Evolutionary conservation across 1,140 invertebrate species (phyloP).

Genomic region (Proales similis): DNA sequence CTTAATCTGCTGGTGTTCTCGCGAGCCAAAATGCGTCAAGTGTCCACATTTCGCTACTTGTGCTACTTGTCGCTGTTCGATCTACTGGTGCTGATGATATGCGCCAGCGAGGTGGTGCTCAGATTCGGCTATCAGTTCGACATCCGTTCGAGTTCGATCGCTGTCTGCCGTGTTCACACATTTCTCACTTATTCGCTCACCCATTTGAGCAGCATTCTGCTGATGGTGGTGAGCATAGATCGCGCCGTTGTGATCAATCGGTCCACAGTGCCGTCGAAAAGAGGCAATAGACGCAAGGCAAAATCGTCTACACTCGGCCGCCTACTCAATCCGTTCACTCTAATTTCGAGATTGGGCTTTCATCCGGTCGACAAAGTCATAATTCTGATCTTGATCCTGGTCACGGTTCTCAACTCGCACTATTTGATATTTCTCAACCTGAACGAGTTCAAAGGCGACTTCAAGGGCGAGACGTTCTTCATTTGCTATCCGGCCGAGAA

Average conservation of each 20-base stretch:
- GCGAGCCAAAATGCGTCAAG: constrained; percentile 18
- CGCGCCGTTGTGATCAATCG: constrained; percentile 18
- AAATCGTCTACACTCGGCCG: not conserved
- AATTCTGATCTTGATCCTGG: no score
- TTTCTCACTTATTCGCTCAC: constrained; percentile 37
- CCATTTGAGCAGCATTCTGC: constrained; percentile 13
- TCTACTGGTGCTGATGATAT: constrained; percentile 9
- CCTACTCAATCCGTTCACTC: no score
- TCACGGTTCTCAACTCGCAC: no score
- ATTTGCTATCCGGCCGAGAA: constrained; percentile 21
- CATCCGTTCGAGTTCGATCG: not conserved
- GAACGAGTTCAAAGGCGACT: not conserved
- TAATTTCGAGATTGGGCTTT: no score
- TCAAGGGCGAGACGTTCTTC: not conserved
- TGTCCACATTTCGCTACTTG: constrained; percentile 38
- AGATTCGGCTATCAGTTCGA: constrained; percentile 15
- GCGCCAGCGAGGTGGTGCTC: constrained; percentile 1
- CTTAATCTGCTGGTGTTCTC: constrained; percentile 26
- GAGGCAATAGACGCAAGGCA: constrained; percentile 1
- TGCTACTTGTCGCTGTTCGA: constrained; percentile 26
- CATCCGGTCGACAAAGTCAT: no score
- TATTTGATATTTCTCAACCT: constrained; percentile 30
- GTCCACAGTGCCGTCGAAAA: no score
- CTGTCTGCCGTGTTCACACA: constrained; percentile 31
- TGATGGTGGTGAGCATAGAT: constrained; percentile 20